Percentiles rank a stretch among this genome's conserved stretches.
phyloP scores from a whole-genome alignment of 2,888 invertebrate species.

The Erannis defoliaria region DNA sequence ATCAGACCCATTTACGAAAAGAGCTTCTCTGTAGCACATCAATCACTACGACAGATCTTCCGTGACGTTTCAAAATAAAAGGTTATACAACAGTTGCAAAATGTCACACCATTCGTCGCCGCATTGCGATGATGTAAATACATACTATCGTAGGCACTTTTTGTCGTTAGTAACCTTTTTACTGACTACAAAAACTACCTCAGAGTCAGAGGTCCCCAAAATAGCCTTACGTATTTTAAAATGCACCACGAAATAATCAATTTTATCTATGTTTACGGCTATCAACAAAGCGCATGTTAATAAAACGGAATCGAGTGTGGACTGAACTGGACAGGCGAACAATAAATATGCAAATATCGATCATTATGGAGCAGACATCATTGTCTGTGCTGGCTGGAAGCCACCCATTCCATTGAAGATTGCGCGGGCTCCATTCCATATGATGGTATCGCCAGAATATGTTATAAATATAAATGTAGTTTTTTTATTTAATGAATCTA shows the following conservation, averaged over 20 bases:
- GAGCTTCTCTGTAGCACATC: constrained; percentile 53
- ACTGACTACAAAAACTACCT: too few relatives aligned
- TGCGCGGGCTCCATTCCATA: constrained; percentile 54
- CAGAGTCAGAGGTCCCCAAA: neutral
- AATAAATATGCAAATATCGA: constrained; percentile 78
- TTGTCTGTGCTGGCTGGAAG: constrained; percentile 69
- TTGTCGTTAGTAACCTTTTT: neutral
- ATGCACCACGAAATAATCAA: constrained; percentile 23
- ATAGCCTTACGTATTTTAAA: constrained; percentile 1
- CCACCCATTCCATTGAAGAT: constrained; percentile 62
- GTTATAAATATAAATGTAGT: neutral
- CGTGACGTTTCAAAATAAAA: constrained; percentile 6
- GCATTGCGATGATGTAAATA: neutral
- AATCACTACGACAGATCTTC: constrained; percentile 11
- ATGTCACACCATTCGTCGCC: neutral
- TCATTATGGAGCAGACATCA: constrained; percentile 71
- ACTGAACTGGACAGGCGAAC: constrained; percentile 48
- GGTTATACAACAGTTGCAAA: neutral
- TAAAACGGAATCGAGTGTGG: constrained; percentile 56
- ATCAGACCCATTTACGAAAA: constrained; percentile 64
- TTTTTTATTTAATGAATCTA: neutral
- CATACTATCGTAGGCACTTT: neutral
- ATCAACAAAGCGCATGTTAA: constrained; percentile 50
- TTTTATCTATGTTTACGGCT: constrained; percentile 23
- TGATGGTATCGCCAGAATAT: neutral